Evolutionary conservation across 2,888 invertebrate species (phyloP).

Genomic region (Coelinius sp.): DNA sequence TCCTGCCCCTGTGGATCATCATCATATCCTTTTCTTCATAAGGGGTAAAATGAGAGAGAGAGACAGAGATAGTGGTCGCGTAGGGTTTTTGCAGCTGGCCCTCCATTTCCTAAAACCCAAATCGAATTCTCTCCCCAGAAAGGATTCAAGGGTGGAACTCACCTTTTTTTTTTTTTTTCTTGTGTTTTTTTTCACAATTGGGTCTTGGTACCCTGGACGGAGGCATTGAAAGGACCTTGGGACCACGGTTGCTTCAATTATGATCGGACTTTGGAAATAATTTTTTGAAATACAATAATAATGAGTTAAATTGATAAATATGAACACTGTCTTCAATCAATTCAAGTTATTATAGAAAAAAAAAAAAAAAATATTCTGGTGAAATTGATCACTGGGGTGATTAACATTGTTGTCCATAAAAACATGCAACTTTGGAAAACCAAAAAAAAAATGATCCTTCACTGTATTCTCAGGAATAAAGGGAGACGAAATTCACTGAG

Average conservation of each 20-base stretch:
- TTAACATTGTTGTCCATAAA: background rate
- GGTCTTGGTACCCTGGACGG: constrained; percentile 57
- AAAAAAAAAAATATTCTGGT: background rate
- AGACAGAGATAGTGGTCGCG: constrained; percentile 48
- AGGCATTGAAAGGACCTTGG: constrained; percentile 61
- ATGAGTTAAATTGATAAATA: no score
- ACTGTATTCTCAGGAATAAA: background rate
- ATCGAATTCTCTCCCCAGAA: constrained; percentile 49
- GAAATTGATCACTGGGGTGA: constrained; percentile 3
- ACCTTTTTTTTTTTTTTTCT: constrained; percentile 23
- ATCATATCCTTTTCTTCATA: constrained; percentile 61
- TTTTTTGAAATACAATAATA: no score
- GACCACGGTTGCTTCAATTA: constrained; percentile 41
- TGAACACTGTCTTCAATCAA: no score
- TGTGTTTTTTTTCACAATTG: constrained; percentile 28
- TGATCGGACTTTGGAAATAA: constrained; percentile 40
- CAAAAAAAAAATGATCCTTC: background rate
- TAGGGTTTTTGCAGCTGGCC: constrained; percentile 69
- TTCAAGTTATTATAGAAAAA: no score
- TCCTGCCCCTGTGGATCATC: constrained; percentile 51
- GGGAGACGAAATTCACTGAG: background rate
- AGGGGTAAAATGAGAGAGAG: no score
- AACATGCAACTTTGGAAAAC: background rate
- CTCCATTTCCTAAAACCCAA: constrained; percentile 43
- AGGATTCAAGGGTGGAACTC: constrained; percentile 58